Evolutionary conservation across 2,113 vertebrate genomes (phyloP), one percentile per base, ranked within the genome.

Genomic region (Hippoglossus stenolepis): DNA sequence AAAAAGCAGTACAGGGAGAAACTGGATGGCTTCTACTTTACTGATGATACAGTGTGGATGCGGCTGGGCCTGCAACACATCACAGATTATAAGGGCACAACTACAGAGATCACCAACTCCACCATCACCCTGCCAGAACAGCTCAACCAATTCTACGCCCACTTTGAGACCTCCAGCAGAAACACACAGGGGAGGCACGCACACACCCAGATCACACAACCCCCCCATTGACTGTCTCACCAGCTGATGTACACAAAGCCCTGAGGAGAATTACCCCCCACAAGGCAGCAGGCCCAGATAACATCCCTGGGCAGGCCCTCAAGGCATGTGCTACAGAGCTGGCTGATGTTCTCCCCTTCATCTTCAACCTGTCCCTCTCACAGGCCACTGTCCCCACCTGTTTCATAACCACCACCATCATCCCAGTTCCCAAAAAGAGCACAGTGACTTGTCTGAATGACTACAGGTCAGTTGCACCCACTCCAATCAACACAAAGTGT

Each of bases 391-490:
- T 71, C 9, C 56, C 57, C 18, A 11, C 40, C 43, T 71, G 57
- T 15, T 61, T 71, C n/a, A 60, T 47, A 17, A 61, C 57, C 9
- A 61, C 23, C 49, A 72, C 43, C 24, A 21, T 53, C 18, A 14
- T 51, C n/a, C 58, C 43, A 13, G 43, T 75, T 17, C 64, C 38
- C 40, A 67, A 74, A 21, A 65, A 45, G 23, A 65, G 18, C 54
- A 26, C 11, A 21, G 43, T 57, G 20, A 68, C 38, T 38, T 73
- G 45, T 20, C 62, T 72, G 45, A 61, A 59, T 59, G 69, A 60
- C 26, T 38, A 38, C 2, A 38, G 35, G 35, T 10, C 35, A 38
- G 35, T 38, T 38, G 35, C 35, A 38, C 35, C 35, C 9, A 38
- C 35, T 38, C 35, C 35, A 38, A 35, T 38, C 35, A 38, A 9